Evolutionary conservation across 2,888 invertebrate genomes (phyloP).

Genomic region (Polyommatus icarus): DNA sequence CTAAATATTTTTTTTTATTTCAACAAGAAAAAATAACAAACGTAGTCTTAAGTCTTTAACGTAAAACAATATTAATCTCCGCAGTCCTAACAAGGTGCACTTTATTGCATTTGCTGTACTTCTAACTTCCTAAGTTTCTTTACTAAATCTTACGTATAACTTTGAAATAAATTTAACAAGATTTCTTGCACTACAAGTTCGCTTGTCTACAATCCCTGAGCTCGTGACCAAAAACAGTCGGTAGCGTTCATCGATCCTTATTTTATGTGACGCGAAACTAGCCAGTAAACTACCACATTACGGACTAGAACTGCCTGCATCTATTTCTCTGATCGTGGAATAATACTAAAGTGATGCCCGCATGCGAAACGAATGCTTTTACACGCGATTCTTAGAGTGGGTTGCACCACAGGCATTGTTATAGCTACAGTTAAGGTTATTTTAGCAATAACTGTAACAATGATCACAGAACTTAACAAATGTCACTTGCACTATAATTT

Average conservation of each 20-base stretch:
- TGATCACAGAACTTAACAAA: no score
- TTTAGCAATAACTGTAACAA: no score
- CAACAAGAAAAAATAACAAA: no score
- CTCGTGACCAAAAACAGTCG: conserved; percentile 33
- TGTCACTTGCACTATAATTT: no score
- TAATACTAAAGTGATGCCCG: conserved; percentile 50
- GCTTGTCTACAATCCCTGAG: conserved; percentile 40
- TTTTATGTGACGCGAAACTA: conserved; percentile 13
- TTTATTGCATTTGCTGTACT: conserved; percentile 34
- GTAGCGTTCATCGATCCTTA: neutral
- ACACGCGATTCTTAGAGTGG: conserved; percentile 30
- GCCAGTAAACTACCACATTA: conserved; percentile 20
- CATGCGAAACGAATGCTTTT: conserved; percentile 54
- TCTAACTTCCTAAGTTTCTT: conserved; percentile 34
- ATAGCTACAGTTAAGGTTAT: no score
- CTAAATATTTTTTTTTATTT: no score
- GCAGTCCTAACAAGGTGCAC: conserved; percentile 34
- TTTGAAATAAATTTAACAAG: conserved; percentile 44
- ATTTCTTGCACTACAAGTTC: conserved; percentile 40
- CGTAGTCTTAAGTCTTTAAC: no score
- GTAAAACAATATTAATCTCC: neutral
- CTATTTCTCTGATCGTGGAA: conserved; percentile 37
- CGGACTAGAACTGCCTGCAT: conserved; percentile 27
- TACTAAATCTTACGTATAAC: conserved; percentile 35
- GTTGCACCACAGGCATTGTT: no score